phyloP scores from a whole-genome alignment of 1,140 invertebrate genomes.

The Pogonus chalceus region DNA sequence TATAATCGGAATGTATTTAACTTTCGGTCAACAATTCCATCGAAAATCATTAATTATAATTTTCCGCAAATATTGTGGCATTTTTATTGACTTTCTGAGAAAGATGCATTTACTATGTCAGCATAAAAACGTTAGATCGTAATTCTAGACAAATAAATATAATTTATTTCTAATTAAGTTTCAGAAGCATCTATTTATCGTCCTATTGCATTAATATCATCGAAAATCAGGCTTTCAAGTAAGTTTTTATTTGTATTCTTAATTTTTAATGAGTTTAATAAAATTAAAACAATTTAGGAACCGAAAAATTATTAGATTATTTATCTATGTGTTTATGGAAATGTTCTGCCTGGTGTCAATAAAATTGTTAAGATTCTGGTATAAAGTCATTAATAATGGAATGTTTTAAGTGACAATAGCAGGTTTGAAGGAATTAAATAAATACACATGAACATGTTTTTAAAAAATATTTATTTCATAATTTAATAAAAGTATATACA shows the following conservation, averaged over 20 bases:
- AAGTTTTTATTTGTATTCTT: neutral
- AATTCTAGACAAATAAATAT: neutral
- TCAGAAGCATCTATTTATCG: neutral
- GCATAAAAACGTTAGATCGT: too few species aligned
- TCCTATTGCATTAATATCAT: neutral
- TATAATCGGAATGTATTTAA: neutral
- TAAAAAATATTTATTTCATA: neutral
- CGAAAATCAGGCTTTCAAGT: neutral
- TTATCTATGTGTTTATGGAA: constrained; percentile 22
- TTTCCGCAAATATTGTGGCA: neutral
- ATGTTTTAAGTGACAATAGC: neutral
- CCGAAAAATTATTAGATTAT: constrained; percentile 18
- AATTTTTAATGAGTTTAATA: neutral
- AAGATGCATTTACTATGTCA: too few species aligned
- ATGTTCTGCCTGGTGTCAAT: constrained; percentile 22
- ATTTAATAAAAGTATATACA: constrained; percentile 6
- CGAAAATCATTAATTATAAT: neutral
- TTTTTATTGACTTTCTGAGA: too few species aligned
- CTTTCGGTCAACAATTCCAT: neutral
- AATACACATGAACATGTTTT: neutral
- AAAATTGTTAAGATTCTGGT: constrained; percentile 10
- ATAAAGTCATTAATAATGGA: constrained; percentile 10
- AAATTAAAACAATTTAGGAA: constrained; percentile 1
- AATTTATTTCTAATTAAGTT: neutral
- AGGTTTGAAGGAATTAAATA: neutral